Evolutionary conservation across 2,113 vertebrate species (phyloP).

Genomic region (Taurulus bubalis): DNA sequence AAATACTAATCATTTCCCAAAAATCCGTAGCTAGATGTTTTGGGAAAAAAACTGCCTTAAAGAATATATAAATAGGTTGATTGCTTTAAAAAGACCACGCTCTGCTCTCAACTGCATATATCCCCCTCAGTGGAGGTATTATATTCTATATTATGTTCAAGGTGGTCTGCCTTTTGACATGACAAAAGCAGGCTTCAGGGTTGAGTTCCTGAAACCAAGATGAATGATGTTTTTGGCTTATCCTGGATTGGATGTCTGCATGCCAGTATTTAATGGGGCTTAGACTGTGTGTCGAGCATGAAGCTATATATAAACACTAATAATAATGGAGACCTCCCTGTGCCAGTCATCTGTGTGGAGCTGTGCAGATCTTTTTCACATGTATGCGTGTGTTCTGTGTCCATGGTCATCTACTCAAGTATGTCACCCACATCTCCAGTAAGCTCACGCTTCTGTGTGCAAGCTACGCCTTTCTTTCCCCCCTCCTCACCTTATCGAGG

Average conservation of each 20-base stretch:
- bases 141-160: slow-evolving; percentile 12
- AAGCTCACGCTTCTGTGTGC: not conserved
- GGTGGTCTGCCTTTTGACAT: slow-evolving; percentile 18
- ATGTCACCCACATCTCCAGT: slow-evolving; percentile 24
- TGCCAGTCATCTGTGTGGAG: slow-evolving; percentile 36
- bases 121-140: slow-evolving; percentile 14
- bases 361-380: slow-evolving; percentile 19
- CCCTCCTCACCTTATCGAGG: slow-evolving; percentile 33
- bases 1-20: not conserved
- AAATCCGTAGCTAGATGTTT: not conserved
- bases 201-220: slow-evolving; percentile 56
- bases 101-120: not conserved
- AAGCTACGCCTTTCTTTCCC: slow-evolving; percentile 44
- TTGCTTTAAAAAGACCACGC: not conserved
- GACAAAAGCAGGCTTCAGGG: slow-evolving; percentile 45
- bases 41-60: not conserved
- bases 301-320: slow-evolving; percentile 63
- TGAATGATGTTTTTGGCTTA: slow-evolving; percentile 65
- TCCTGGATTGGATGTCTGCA: slow-evolving; percentile 55
- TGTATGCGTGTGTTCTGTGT: slow-evolving; percentile 2
- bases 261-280: slow-evolving; percentile 61
- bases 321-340: slow-evolving; percentile 39
- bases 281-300: slow-evolving; percentile 31
- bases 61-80: not conserved
- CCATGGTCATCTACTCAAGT: slow-evolving; percentile 10